A percentile compares a stretch with the other conserved stretches of the same genome.
These are phyloP conservation scores for Phallusia fumigata DNA, from an alignment of 23 tunicate genomes.

Conservation along the genomic window DNA sequence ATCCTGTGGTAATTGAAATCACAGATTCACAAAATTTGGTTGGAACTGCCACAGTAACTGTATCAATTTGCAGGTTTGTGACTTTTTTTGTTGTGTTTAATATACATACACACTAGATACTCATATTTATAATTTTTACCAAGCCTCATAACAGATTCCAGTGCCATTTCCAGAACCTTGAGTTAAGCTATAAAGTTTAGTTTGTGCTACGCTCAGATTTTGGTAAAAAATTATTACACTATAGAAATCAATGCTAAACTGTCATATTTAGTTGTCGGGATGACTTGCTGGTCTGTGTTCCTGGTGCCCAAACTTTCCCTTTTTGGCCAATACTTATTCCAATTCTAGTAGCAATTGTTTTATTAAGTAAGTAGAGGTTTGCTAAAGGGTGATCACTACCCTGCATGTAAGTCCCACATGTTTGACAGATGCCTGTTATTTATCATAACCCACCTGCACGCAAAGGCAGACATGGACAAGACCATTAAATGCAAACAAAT, in stretches of 20 bases:
- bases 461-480: too few relatives aligned
- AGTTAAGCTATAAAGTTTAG: not conserved
- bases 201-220: not conserved
- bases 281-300: not conserved
- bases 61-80: not conserved
- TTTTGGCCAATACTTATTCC: conserved; percentile 11
- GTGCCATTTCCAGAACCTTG: not conserved
- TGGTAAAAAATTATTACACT: too few relatives aligned
- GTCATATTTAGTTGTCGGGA: conserved; percentile 2
- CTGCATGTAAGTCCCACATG: conserved; percentile 4
- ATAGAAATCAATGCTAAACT: not conserved
- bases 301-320: conserved; percentile 1
- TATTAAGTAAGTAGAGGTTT: not conserved
- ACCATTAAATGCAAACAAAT: too few relatives aligned
- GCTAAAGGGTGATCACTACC: not conserved
- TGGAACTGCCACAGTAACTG: not conserved
- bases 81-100: not conserved
- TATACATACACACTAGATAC: not conserved
- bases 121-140: not conserved
- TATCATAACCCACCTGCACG: too few relatives aligned
- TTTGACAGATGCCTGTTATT: not conserved
- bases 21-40: not conserved
- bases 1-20: not conserved
- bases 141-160: not conserved
- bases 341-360: not conserved